Conservation (phyloP, 1,140 invertebrate genomes). For the Solenopsis invicta region DNA sequence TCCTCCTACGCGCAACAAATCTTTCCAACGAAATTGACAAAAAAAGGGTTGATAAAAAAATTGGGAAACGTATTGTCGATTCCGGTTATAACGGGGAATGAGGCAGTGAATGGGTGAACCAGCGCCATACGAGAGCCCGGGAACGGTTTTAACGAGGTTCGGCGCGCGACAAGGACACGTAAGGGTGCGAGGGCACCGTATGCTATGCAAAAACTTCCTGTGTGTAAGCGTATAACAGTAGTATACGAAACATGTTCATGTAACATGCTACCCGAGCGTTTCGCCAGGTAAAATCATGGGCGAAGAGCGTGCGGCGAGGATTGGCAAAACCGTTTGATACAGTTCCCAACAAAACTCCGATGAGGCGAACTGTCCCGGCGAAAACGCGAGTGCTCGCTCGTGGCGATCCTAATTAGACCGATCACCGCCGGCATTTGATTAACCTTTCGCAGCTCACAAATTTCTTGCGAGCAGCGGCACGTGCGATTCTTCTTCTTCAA, state of each 20-base stretch:
- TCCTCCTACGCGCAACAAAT: not conserved
- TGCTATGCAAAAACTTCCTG: slow-evolving; percentile 27
- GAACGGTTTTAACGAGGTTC: slow-evolving; percentile 55
- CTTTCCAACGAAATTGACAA: slow-evolving; percentile 14
- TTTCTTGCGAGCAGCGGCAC: not conserved
- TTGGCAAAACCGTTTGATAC: slow-evolving; percentile 48
- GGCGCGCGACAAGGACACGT: slow-evolving; percentile 14
- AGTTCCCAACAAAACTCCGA: slow-evolving; percentile 30
- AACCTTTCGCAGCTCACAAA: not conserved
- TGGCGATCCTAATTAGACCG: slow-evolving; percentile 33
- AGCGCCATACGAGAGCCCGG: slow-evolving; percentile 41
- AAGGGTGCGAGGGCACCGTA: slow-evolving; percentile 13
- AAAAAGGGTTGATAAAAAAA: not conserved
- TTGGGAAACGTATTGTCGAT: not conserved
- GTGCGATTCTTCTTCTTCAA: too few relatives aligned
- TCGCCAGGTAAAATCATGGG: slow-evolving; percentile 38
- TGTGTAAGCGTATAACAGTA: slow-evolving; percentile 15
- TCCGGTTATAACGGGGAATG: slow-evolving; percentile 21
- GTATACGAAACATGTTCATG: slow-evolving; percentile 28
- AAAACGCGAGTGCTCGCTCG: not conserved
- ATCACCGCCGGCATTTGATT: slow-evolving; percentile 41
- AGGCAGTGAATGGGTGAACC: not conserved
- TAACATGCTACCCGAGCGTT: not conserved
- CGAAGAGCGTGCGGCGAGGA: not conserved
- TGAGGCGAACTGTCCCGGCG: not conserved